Percentiles rank a stretch among this genome's conserved stretches.
Evolutionary conservation across 2,888 invertebrate genomes (phyloP).

Genomic region (Ectemnius lituratus): DNA sequence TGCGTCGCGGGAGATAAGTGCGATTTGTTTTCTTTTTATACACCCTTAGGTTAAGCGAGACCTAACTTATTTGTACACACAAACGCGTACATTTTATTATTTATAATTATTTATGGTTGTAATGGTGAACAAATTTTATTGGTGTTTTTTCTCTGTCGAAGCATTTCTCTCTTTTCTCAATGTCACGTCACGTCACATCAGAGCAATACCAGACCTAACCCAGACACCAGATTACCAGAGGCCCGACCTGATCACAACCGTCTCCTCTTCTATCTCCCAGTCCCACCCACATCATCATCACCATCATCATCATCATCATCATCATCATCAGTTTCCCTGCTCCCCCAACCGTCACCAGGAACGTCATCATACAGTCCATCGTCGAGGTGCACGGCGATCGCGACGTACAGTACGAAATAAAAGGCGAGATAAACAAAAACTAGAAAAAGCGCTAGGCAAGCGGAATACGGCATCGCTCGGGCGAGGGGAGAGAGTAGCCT

Average conservation of each 20-base stretch:
- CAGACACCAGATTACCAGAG: too few relatives aligned
- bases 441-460: conserved; percentile 16
- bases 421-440: not conserved
- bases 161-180: conserved; percentile 54
- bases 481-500: conserved; percentile 45
- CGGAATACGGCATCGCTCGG: conserved; percentile 43
- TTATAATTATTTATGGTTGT: conserved; percentile 46
- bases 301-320: conserved; percentile 21
- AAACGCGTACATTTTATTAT: conserved; percentile 17
- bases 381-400: conserved; percentile 18
- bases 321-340: conserved; percentile 9
- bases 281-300: conserved; percentile 12
- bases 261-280: conserved; percentile 11
- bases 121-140: conserved; percentile 18
- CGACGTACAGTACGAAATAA: not conserved
- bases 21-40: conserved; percentile 21
- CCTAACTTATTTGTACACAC: conserved; percentile 35
- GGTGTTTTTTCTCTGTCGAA: conserved; percentile 25
- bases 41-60: conserved; percentile 28
- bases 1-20: conserved; percentile 2
- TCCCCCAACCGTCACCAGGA: conserved; percentile 31
- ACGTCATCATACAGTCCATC: conserved; percentile 50
- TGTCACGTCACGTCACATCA: conserved; percentile 18
- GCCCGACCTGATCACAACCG: conserved; percentile 3
- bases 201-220: too few relatives aligned